These are phyloP conservation scores for Rhynchophorus ferrugineus DNA, from an alignment of 1,140 invertebrate species.

Conservation along the genomic window DNA sequence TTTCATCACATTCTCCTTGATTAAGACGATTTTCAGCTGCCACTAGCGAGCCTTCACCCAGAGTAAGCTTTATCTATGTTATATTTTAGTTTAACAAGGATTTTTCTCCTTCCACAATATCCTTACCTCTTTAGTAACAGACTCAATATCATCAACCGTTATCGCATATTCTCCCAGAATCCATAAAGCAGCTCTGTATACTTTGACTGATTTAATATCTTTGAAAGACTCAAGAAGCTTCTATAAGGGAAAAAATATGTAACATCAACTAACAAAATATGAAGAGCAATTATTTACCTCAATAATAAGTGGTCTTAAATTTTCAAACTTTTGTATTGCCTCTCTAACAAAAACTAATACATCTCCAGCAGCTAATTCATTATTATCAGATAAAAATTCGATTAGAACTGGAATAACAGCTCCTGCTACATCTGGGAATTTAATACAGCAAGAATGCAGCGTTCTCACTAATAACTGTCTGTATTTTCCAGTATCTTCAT, in stretches of 20 bases:
- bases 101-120: no score
- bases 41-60: constrained; percentile 85
- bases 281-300: constrained; percentile 44
- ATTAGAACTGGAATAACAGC: constrained; percentile 91
- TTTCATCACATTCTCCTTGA: constrained; percentile 57
- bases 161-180: constrained; percentile 94
- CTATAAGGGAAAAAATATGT: constrained; percentile 40
- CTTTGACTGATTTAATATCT: constrained; percentile 73
- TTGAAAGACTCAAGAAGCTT: constrained; percentile 75
- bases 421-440: constrained; percentile 94
- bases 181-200: constrained; percentile 95
- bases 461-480: constrained; percentile 92
- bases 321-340: constrained; percentile 87
- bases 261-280: constrained; percentile 5
- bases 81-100: no score
- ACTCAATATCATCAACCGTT: constrained; percentile 66
- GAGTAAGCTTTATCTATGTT: constrained; percentile 46
- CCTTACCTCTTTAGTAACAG: constrained; percentile 71
- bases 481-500: constrained; percentile 94
- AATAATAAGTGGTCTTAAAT: constrained; percentile 71
- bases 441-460: constrained; percentile 90
- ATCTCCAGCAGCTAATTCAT: constrained; percentile 89
- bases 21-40: constrained; percentile 77
- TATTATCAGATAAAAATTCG: constrained; percentile 92
- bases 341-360: constrained; percentile 92